Evolutionary conservation across 2,888 invertebrate species (phyloP), one percentile per base, ranked within the genome.

Genomic region (Rhopalosiphum nymphaeae): DNA sequence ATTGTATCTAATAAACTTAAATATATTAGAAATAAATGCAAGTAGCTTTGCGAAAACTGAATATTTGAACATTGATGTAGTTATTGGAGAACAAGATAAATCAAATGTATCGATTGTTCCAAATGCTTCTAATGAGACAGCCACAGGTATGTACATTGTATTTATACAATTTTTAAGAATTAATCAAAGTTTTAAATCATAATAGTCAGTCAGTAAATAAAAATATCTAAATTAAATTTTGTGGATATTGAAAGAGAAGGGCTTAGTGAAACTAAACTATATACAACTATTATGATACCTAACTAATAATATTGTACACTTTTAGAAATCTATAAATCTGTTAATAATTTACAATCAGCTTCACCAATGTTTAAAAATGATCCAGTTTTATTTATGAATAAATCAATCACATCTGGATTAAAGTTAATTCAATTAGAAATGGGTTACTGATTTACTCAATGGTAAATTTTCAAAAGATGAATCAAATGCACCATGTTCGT

Each of bases 41-140:
- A 87, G 87, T 53, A 87, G n/a, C 53, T 87, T 87, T 87, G n/a
- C 53, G 53, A 87, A 87, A 87, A 87, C 87, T 87, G 87, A 87
- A 49, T 0, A 53, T 87, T 87, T 16, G 53, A 87, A 46, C 1
- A 46, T 86, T 36, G n/a, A 86, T 86, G 86, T 46, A 46, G 86
- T 46, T 86, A 86, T 86, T 87, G n/a, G 36, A 87, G 87, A 87
- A 87, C 53, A 87, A 87, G 87, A 87, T 16, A 87, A 87, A 87
- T 87, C n/a, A 53, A 49, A 87, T 21, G 49, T 21, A 87, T 53
- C 36, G 11, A 36, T 53, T 87, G 53, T 87, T 36, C 9, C 53
- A 87, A 87, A 42, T 87, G 3, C 49, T 87, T 87, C n/a, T 16
- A 87, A 87, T 21, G 25, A 87, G 2, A 87, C 49, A 87, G 49